A percentile compares a stretch with the other conserved stretches of the same genome.
These are phyloP conservation scores for Lacerta bilineata DNA, from an alignment of 2,797 vertebrate species.

Conservation along the genomic window DNA sequence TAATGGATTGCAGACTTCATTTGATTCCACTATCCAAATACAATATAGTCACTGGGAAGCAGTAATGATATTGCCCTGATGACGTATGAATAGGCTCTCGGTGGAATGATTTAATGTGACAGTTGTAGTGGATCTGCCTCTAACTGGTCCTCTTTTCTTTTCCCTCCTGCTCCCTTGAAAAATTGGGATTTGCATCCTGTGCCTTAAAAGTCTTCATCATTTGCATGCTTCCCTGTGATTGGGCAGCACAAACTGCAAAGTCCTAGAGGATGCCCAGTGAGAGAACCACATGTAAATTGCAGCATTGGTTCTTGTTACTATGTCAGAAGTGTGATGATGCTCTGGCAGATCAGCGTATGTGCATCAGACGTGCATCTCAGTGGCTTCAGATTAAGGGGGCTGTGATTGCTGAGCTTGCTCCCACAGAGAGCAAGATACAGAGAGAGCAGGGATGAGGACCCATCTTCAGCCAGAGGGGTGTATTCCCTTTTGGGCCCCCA, in stretches of 20 bases:
- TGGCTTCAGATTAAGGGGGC: not conserved
- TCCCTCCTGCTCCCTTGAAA: not conserved
- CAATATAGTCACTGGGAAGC: not conserved
- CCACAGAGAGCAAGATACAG: not conserved
- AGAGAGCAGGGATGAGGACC: no score
- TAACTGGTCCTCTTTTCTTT: no score
- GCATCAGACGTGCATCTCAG: not conserved
- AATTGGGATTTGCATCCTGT: not conserved
- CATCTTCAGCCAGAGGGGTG: no score
- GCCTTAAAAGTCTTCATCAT: not conserved
- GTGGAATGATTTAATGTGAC: not conserved
- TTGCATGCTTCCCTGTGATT: slow-evolving; percentile 17
- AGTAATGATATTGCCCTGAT: no score
- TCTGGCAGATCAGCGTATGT: not conserved
- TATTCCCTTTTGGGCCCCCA: no score
- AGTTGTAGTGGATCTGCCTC: not conserved
- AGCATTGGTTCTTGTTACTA: not conserved
- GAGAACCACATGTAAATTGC: not conserved
- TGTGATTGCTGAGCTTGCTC: not conserved
- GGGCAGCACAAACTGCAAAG: slow-evolving; percentile 14
- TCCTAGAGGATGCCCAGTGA: not conserved
- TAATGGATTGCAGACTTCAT: no score
- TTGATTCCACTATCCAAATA: not conserved
- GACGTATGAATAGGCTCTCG: not conserved
- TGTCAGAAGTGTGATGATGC: not conserved